phyloP scores from a whole-genome alignment of 2,888 invertebrate genomes.

The Eledona agricola region DNA sequence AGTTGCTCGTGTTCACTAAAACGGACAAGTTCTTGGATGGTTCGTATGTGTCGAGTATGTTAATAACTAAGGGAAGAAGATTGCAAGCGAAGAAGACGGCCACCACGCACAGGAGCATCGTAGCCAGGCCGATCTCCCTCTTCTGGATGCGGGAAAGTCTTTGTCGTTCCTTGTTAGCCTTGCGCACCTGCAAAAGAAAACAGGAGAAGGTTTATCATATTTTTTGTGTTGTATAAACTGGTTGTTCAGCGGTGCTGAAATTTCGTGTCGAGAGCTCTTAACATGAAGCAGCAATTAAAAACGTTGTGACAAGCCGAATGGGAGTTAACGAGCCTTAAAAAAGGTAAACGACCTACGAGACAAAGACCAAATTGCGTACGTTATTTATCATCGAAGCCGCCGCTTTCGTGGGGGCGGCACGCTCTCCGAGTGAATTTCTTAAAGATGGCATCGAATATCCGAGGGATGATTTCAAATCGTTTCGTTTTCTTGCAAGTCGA shows the following conservation, averaged over 20 bases:
- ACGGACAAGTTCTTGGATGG: slow-evolving; percentile 67
- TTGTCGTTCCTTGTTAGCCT: slow-evolving; percentile 89
- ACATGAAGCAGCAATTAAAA: slow-evolving; percentile 2
- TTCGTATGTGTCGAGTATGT: slow-evolving; percentile 84
- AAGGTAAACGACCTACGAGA: too few relatives aligned
- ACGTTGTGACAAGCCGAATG: slow-evolving; percentile 2
- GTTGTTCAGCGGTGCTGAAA: too few relatives aligned
- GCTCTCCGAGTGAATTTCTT: too few relatives aligned
- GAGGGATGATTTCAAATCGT: not conserved
- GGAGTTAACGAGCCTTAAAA: slow-evolving; percentile 3
- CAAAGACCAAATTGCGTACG: too few relatives aligned
- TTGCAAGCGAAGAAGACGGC: slow-evolving; percentile 95
- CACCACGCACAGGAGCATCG: slow-evolving; percentile 94
- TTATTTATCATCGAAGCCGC: too few relatives aligned
- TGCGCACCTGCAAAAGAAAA: slow-evolving; percentile 71
- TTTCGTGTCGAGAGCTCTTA: too few relatives aligned
- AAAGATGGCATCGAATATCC: too few relatives aligned
- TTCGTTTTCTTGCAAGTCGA: slow-evolving; percentile 4
- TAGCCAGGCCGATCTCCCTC: slow-evolving; percentile 92
- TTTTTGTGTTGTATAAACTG: too few relatives aligned
- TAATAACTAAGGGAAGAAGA: slow-evolving; percentile 84
- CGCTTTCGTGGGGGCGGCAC: too few relatives aligned
- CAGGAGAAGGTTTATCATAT: too few relatives aligned
- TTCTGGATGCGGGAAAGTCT: slow-evolving; percentile 88
- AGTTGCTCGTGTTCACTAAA: slow-evolving; percentile 84